Evolutionary conservation across 2,888 invertebrate genomes (phyloP), one percentile per base, ranked within the genome.

Genomic region (Melieria picta): DNA sequence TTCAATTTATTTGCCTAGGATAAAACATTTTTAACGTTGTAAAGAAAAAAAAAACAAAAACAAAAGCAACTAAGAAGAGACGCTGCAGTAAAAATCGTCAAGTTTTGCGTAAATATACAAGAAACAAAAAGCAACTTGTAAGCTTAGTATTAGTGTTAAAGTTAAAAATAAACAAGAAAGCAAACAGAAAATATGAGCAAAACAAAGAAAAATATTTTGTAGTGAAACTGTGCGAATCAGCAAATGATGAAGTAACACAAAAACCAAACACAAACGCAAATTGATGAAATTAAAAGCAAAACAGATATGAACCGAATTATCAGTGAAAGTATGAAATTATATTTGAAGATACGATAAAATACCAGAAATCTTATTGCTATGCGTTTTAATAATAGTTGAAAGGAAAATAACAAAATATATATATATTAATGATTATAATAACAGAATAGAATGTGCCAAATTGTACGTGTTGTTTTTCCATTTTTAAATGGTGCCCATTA

Each of bases 361-460:
- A 43, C 60, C 60, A 60, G 66, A 65, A 16, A 67, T 71, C n/a
- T 55, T 73, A 60, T 65, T 66, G 48, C 57, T 63, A 56, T 64
- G 52, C 43, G 52, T 68, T 68, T 72, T 65, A 72, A 55, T 68
- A 62, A 66, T 58, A 48, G 43, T 66, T 48, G 6, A 57, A 48
- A 57, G 66, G 42, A 57, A 58, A 56, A 9, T 55, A 46, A 57
- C 13, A 30, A 30, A 30, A 30, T 30, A 30, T 30, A 63, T 30
- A 63, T 43, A 60, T 46, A 60, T 47, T 30, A 52, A 73, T 46
- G 62, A 70, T 52, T 62, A 76, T 67, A 72, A 76, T 69, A 66
- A 73, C 72, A 75, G 45, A 68, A 63, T 77, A 80, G 82, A 83
- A 84, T 85, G 85, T 85, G 85, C 85, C 85, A 85, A 85, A 85